Evolutionary conservation across 2,888 invertebrate genomes (phyloP).

Genomic region (Halocaridina rubra): DNA sequence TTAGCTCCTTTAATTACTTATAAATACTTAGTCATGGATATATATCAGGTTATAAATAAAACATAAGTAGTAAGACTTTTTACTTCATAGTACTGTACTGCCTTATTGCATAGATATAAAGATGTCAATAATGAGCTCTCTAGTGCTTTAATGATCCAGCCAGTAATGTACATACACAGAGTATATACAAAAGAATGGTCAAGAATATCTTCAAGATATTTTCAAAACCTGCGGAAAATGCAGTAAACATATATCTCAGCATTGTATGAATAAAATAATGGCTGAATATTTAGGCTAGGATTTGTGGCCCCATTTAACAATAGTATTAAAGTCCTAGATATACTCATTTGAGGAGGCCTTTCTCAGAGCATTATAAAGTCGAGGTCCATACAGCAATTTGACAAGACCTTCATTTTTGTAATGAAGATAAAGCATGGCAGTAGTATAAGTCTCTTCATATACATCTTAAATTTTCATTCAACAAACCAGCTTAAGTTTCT

Average conservation of each 20-base stretch:
- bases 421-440: slow-evolving; percentile 29
- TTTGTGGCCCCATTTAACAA: slow-evolving; percentile 10
- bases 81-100: slow-evolving; percentile 57
- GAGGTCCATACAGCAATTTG: neutral
- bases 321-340: neutral
- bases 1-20: too few relatives aligned
- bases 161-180: too few relatives aligned
- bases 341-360: neutral
- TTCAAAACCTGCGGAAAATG: neutral
- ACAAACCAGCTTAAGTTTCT: neutral
- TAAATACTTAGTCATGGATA: neutral
- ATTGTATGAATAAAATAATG: neutral
- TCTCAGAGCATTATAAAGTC: neutral
- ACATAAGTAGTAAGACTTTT: slow-evolving; percentile 18
- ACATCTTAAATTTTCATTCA: neutral
- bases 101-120: slow-evolving; percentile 59
- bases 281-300: slow-evolving; percentile 1
- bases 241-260: neutral
- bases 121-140: slow-evolving; percentile 52
- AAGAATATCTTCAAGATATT: neutral
- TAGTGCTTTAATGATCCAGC: slow-evolving; percentile 1
- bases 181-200: too few relatives aligned
- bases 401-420: neutral
- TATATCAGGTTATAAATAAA: neutral
- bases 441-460: neutral